Evolutionary conservation across 1,140 invertebrate species (phyloP).

Genomic region (Nixonia krombeini): DNA sequence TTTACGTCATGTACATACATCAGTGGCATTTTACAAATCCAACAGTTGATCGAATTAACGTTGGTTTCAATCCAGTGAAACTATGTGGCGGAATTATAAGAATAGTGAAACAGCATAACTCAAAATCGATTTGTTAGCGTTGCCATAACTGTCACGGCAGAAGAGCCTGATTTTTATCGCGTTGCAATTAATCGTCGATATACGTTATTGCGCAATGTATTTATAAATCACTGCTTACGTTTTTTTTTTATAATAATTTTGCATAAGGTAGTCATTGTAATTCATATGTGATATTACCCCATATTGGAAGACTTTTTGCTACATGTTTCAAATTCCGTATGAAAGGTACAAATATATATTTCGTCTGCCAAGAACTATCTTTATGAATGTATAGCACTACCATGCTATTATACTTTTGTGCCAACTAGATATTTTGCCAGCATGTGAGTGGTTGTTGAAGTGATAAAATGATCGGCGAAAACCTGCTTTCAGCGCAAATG

Average conservation of each 20-base stretch:
- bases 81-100: no score
- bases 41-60: no score
- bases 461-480: slow-evolving; percentile 38
- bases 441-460: slow-evolving; percentile 42
- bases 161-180: no score
- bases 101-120: no score
- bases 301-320: slow-evolving; percentile 28
- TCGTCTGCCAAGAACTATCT: slow-evolving; percentile 58
- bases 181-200: no score
- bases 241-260: slow-evolving; percentile 41
- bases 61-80: no score
- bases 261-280: slow-evolving; percentile 23
- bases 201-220: slow-evolving; percentile 27
- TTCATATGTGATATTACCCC: slow-evolving; percentile 36
- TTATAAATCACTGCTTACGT: no score
- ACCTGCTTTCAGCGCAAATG: slow-evolving; percentile 13
- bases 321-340: slow-evolving; percentile 34
- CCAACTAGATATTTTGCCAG: slow-evolving; percentile 61
- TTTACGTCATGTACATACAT: no score
- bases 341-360: slow-evolving; percentile 39
- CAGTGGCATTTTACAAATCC: no score
- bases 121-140: no score
- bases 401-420: slow-evolving; percentile 58
- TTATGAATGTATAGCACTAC: slow-evolving; percentile 58
- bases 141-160: no score